Evolutionary conservation across 1,140 invertebrate species (phyloP).

Genomic region (Pogonus chalceus): DNA sequence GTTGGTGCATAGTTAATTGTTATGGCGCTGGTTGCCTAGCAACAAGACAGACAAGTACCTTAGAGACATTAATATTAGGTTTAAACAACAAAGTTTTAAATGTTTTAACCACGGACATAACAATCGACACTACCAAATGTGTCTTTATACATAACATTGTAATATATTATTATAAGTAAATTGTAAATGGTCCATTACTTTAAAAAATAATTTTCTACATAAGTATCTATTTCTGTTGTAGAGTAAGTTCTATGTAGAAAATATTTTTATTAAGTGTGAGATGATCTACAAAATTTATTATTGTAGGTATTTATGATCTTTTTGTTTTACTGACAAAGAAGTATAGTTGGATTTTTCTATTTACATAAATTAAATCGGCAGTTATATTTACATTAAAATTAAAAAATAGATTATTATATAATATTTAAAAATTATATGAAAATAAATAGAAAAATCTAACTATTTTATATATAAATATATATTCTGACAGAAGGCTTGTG

Average conservation of each 20-base stretch:
- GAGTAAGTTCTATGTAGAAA: too few relatives aligned
- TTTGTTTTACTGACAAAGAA: background rate
- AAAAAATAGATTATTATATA: too few relatives aligned
- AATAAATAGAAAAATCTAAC: too few relatives aligned
- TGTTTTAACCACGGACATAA: background rate
- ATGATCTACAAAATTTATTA: too few relatives aligned
- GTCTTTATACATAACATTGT: background rate
- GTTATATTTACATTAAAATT: too few relatives aligned
- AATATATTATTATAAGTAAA: background rate
- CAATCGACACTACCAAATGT: background rate
- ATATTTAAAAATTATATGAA: too few relatives aligned
- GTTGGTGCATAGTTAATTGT: background rate
- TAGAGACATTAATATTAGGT: background rate
- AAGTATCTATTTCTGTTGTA: too few relatives aligned
- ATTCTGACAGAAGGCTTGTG: constrained; percentile 4
- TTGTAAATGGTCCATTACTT: too few relatives aligned
- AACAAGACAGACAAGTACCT: background rate
- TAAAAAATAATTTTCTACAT: too few relatives aligned
- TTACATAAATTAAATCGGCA: too few relatives aligned
- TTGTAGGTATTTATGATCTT: too few relatives aligned
- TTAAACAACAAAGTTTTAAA: background rate
- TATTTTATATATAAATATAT: background rate
- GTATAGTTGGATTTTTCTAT: background rate
- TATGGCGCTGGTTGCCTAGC: constrained; percentile 4
- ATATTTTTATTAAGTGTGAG: too few relatives aligned